Percentiles rank a stretch among this genome's conserved stretches.
Evolutionary conservation across 2,797 vertebrate genomes (phyloP).

Genomic region (Lepus townsendii): DNA sequence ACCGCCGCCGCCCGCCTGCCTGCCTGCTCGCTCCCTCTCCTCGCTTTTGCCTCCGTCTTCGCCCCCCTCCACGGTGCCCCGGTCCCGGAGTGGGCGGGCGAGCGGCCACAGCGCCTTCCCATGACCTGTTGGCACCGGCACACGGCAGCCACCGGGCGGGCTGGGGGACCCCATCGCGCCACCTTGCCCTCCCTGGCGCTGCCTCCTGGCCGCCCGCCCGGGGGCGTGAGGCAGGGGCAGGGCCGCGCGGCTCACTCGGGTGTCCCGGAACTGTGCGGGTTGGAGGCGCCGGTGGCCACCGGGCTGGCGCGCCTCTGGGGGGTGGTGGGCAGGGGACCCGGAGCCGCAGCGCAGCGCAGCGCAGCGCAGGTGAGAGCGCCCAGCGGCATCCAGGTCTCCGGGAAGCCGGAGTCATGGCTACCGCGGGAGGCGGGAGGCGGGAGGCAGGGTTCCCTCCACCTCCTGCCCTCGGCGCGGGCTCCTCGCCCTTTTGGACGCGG

Average conservation of each 20-base stretch:
- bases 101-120: neutral
- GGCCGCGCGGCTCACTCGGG: conserved; percentile 38
- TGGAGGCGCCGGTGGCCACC: neutral
- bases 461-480: neutral
- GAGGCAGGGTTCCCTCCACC: conserved; percentile 24
- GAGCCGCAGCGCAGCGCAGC: neutral
- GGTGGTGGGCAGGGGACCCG: conserved; percentile 31
- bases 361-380: conserved; percentile 64
- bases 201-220: conserved; percentile 21
- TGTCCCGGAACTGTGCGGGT: conserved; percentile 47
- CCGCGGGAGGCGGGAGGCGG: conserved; percentile 6
- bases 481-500: neutral
- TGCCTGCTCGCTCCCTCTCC: neutral
- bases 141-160: neutral
- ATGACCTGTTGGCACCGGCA: conserved; percentile 80
- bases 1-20: neutral
- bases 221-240: conserved; percentile 34
- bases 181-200: neutral
- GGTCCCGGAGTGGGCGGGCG: neutral
- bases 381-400: conserved; percentile 11
- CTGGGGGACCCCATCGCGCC: neutral
- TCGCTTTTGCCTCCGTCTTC: neutral
- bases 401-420: conserved; percentile 71
- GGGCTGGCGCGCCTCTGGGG: neutral
- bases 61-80: neutral